Base-by-base conservation (phyloP, 2,113 vertebrate species). In the Callaeas wilsoni region DNA sequence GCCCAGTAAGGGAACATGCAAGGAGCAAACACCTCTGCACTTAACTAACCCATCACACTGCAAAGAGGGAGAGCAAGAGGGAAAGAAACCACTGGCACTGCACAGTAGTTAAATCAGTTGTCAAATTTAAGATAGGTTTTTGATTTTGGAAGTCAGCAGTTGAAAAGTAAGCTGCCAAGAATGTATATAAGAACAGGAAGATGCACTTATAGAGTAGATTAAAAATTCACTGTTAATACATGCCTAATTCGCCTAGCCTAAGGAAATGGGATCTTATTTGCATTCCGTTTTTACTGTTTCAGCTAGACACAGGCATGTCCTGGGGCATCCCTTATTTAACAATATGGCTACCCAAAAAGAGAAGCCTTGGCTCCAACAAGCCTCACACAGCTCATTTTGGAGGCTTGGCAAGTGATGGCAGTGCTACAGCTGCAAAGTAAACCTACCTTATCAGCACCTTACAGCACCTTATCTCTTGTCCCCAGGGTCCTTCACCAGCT, bases 341-440 rank as follows among this genome's bases (percentile, higher is more conserved):
- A 46, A 13, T 6, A 0, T 27, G 18, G 3, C 25, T 62, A 65
- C 29, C 9, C 41, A 50, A 30, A 67, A 80, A 65, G n/a, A 56
- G 23, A 42, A 77, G 11, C 4, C 16, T 73, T 46, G 13, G 26
- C 17, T 83, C n/a, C 57, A 85, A 29, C 6, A 50, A 47, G 13
- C 22, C 26, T 56, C 70, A 42, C 5, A 15, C 2, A 65, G 7
- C 22, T 84, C 16, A 23, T 20, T 90, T 49, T 69, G n/a, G 55
- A 74, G 19, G 3, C 7, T n/a, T 41, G 16, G 25, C 10, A 49
- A 53, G 7, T 0, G 0, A 27, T 9, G 7, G 3, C 19, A 57
- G 27, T 12, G 25, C 14, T 74, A 30, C 26, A 73, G 4, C 32
- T 68, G 41, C 12, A 85, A 91, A 85, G 7, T 10, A 90, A 85